These are phyloP conservation scores for Leucozona laternaria DNA, from an alignment of 2,888 invertebrate species.

Conservation along the genomic window DNA sequence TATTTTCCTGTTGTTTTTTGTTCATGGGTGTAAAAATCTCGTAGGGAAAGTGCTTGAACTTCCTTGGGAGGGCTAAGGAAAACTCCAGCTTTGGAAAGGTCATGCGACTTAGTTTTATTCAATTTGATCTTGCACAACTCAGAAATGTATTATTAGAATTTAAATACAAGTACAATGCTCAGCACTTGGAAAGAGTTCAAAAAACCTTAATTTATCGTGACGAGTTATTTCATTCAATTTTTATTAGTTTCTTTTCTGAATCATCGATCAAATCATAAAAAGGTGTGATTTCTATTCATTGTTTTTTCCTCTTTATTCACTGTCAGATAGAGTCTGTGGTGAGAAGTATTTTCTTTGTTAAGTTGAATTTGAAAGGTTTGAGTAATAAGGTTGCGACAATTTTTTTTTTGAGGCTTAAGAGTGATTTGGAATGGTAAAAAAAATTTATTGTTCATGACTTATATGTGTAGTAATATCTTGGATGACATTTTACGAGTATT, in stretches of 20 bases:
- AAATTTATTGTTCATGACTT: conserved; percentile 9
- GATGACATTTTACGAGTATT: neutral
- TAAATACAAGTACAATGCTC: conserved; percentile 4
- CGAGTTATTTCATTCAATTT: conserved; percentile 27
- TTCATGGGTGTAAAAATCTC: neutral
- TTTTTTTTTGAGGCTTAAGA: conserved; percentile 8
- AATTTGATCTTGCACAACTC: neutral
- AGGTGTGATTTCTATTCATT: conserved; percentile 45
- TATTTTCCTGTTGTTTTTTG: conserved; percentile 3
- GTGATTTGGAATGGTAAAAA: conserved; percentile 12
- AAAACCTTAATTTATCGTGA: conserved; percentile 20
- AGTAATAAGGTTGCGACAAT: conserved; percentile 53
- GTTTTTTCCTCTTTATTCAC: neutral
- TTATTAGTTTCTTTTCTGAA: conserved; percentile 21
- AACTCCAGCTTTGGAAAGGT: neutral
- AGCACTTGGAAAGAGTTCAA: conserved; percentile 16
- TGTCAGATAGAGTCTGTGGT: neutral
- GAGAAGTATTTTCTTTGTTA: conserved; percentile 45
- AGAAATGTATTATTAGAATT: conserved; percentile 9
- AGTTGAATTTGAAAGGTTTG: conserved; percentile 17
- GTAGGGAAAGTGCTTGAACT: conserved; percentile 1
- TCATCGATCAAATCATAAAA: conserved; percentile 56
- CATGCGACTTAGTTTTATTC: neutral
- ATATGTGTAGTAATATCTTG: neutral
- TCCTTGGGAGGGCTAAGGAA: neutral